Evolutionary conservation across 2,113 vertebrate genomes (phyloP).

Genomic region (Poeciliopsis occidentalis): DNA sequence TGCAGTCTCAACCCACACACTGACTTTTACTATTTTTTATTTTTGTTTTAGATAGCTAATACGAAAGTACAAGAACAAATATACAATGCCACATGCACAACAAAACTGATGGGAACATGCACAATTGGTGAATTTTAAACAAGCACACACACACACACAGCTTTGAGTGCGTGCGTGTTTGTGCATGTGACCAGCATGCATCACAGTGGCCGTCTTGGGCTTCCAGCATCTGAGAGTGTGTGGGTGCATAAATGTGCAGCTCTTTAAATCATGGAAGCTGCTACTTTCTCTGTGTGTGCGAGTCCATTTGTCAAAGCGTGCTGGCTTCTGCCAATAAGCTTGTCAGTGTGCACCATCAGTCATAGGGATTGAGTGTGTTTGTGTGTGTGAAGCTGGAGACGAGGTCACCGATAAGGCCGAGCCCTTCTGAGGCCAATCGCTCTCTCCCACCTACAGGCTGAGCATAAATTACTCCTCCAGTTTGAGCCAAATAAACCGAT

Average conservation of each 20-base stretch:
- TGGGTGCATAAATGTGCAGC: slow-evolving; percentile 45
- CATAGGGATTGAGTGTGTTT: slow-evolving; percentile 32
- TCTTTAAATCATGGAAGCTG: slow-evolving; percentile 61
- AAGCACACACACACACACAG: slow-evolving; percentile 32
- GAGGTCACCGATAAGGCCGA: slow-evolving; percentile 70
- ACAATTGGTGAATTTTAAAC: slow-evolving; percentile 40
- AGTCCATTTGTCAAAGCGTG: slow-evolving; percentile 63
- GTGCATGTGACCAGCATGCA: slow-evolving; percentile 12
- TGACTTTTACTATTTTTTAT: slow-evolving; percentile 1
- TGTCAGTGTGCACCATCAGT: slow-evolving; percentile 68
- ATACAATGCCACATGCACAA: slow-evolving; percentile 8
- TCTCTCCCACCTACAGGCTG: slow-evolving; percentile 63
- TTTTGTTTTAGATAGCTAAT: slow-evolving; percentile 7
- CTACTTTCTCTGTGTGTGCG: slow-evolving; percentile 30
- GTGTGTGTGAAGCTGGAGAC: slow-evolving; percentile 46
- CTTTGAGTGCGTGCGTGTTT: slow-evolving; percentile 11
- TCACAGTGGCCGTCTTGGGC: slow-evolving; percentile 18
- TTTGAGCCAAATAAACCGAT: slow-evolving; percentile 52
- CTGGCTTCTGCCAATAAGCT: slow-evolving; percentile 55
- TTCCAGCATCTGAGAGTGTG: slow-evolving; percentile 43
- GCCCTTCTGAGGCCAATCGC: slow-evolving; percentile 66
- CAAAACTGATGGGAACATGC: slow-evolving; percentile 3
- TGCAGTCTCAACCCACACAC: slow-evolving; percentile 22
- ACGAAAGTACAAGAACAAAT: slow-evolving; percentile 28
- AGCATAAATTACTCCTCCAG: slow-evolving; percentile 70